These are phyloP conservation scores for Thrips palmi DNA, from an alignment of 1,140 invertebrate genomes.

Conservation along the genomic window DNA sequence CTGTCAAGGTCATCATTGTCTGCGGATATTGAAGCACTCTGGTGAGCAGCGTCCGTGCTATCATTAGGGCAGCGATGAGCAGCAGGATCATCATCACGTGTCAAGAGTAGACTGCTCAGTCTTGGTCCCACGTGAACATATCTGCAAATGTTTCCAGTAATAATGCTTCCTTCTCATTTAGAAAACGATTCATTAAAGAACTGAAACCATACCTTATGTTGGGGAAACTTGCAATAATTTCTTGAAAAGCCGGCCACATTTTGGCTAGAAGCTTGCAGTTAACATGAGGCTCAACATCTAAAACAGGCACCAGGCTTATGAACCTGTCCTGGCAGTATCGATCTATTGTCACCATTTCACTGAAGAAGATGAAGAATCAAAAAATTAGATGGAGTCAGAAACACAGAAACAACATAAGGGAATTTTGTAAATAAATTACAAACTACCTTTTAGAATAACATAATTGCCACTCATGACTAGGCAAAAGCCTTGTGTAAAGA, in stretches of 20 bases:
- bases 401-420: neutral
- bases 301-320: constrained; percentile 34
- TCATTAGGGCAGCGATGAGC: constrained; percentile 23
- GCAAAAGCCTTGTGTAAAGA: constrained; percentile 30
- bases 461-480: constrained; percentile 29
- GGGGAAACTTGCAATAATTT: constrained; percentile 29
- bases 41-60: constrained; percentile 28
- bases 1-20: neutral
- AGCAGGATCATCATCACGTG: constrained; percentile 23
- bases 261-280: constrained; percentile 31
- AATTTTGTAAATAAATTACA: constrained; percentile 5
- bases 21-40: no score
- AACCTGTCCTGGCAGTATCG: constrained; percentile 34
- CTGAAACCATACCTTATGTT: constrained; percentile 23
- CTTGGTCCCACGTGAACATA: constrained; percentile 41
- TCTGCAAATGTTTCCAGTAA: constrained; percentile 25
- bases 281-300: constrained; percentile 37
- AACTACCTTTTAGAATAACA: constrained; percentile 30
- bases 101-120: constrained; percentile 34
- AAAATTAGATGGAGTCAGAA: neutral
- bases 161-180: constrained; percentile 1
- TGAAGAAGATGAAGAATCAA: constrained; percentile 18
- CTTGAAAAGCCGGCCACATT: constrained; percentile 36
- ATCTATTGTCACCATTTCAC: constrained; percentile 41
- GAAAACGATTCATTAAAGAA: constrained; percentile 8